Conservation (phyloP, 2,113 vertebrate species). For the Bettongia penicillata region DNA sequence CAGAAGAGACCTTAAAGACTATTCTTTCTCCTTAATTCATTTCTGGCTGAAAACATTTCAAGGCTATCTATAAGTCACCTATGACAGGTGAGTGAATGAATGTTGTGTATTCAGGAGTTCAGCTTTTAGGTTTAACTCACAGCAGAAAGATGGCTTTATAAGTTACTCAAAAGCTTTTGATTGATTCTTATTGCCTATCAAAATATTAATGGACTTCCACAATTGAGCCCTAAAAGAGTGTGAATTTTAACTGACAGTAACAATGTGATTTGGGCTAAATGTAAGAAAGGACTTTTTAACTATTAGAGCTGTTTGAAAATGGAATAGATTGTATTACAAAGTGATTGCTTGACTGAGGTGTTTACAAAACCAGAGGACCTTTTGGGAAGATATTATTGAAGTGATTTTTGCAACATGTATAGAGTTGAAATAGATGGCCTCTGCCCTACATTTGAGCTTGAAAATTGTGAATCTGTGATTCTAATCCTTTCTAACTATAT, state of each 20-base stretch:
- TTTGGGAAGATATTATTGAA: neutral
- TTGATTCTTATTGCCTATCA: neutral
- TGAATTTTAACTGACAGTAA: neutral
- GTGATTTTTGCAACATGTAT: neutral
- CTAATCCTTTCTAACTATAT: neutral
- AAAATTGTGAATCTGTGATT: neutral
- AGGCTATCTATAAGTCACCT: neutral
- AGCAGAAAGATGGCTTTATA: neutral
- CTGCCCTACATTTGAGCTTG: neutral
- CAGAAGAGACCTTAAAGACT: neutral
- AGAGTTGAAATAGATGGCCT: neutral
- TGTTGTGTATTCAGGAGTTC: neutral
- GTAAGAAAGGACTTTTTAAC: neutral
- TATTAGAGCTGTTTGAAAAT: neutral
- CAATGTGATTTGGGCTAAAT: neutral
- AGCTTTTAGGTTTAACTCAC: neutral
- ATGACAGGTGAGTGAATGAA: neutral
- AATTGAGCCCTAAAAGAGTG: neutral
- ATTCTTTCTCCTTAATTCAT: neutral
- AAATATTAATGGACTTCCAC: neutral
- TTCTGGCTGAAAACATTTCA: neutral
- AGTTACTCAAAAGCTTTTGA: neutral
- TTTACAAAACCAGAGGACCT: neutral
- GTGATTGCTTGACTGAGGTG: neutral
- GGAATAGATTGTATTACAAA: neutral